Evolutionary conservation across 2,797 vertebrate genomes (phyloP), one percentile per base, ranked within the genome.

Genomic region (Kryptolebias ocellatus): DNA sequence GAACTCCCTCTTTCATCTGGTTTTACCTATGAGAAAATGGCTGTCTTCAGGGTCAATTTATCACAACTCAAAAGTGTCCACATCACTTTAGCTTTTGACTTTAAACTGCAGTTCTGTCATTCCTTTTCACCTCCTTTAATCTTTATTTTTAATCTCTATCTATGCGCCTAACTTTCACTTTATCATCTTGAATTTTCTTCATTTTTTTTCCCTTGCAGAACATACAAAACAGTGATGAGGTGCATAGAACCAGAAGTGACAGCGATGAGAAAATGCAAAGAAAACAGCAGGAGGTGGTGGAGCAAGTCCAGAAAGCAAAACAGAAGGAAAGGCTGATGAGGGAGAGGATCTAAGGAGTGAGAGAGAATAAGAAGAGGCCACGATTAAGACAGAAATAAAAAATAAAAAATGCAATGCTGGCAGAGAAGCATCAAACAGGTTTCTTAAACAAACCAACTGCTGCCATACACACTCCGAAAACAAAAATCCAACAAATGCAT

Each of bases 1-100:
- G 75, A 73, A 67, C 31, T 37, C 51, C 59, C 62, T 56, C 45
- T 60, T 53, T 46, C 34, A 74, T 62, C 64, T 54, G 34, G 28
- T 71, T 63, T 64, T 37, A 60, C 71, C 53, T 47, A 45, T 0
- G 6, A 64, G 24, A 57, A 56, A 69, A 62, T 16, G 16, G 15
- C 42, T 47, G 44, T n/a, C 64, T 62, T 0, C 1, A 62, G 64
- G 72, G 58, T 72, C 27, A 15, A 28, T 67, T 49, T 39, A 59
- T 27, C 62, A 65, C 28, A 20, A 56, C 17, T 61, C 64, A 55
- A 12, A 53, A 39, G 29, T 1, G n/a, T 50, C 55, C 60, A 29
- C 56, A 14, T 55, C 24, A 6, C 5, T 53, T 45, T 29, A 4
- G 20, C 44, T 2, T 70, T 50, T 49, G 11, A 55, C 39, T 20